Evolutionary conservation across 2,797 vertebrate genomes (phyloP).

Genomic region (Streptopelia turtur): DNA sequence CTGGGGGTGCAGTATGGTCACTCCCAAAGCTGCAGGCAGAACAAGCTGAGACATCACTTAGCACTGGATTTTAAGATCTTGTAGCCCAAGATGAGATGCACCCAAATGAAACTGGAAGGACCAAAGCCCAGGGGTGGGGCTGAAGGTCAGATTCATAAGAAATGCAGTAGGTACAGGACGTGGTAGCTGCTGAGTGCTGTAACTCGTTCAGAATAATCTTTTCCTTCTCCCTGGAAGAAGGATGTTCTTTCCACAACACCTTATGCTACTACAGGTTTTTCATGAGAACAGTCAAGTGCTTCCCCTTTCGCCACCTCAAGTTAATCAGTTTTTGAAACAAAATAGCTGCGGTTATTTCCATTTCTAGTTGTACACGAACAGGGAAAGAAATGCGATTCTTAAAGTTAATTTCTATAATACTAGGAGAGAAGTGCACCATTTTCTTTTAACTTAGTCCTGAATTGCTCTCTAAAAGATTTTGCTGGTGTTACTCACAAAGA

Average conservation of each 20-base stretch:
- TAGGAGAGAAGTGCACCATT: not conserved
- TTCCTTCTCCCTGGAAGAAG: not conserved
- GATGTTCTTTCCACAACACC: not conserved
- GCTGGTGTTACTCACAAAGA: not conserved
- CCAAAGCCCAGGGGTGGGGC: not conserved
- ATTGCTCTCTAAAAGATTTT: not conserved
- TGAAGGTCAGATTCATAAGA: not conserved
- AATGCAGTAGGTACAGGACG: not conserved
- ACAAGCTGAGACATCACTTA: not conserved
- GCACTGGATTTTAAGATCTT: not conserved
- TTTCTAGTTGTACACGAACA: not conserved
- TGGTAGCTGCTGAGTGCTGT: not conserved
- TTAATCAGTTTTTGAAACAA: not conserved
- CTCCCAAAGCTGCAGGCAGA: constrained; percentile 29
- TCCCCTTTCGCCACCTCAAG: not conserved
- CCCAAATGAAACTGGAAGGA: not conserved
- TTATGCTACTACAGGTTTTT: not conserved
- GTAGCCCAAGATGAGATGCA: not conserved
- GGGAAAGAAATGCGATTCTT: not conserved
- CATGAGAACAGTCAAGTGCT: not conserved
- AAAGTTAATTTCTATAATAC: not conserved
- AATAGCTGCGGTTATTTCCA: not conserved
- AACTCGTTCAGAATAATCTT: not conserved
- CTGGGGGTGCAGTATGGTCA: constrained; percentile 4
- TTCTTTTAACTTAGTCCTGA: not conserved